Evolutionary conservation across 1,140 invertebrate genomes (phyloP), one percentile per base, ranked within the genome.

Genomic region (Listronotus bonariensis): DNA sequence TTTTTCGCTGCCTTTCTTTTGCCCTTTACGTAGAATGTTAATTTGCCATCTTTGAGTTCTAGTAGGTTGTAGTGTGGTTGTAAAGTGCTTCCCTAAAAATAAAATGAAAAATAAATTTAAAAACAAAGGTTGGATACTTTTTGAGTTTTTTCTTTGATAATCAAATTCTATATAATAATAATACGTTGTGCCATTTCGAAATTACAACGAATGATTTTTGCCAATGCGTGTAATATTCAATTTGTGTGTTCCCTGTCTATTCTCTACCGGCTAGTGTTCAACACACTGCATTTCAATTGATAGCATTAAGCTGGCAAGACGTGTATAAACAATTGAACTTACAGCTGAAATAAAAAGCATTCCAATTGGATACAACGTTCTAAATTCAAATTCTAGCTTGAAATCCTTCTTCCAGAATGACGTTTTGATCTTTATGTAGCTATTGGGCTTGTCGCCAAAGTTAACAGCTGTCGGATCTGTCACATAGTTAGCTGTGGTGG

Each of bases 291-390:
- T n/a, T n/a, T n/a, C n/a, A n/a, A n/a, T n/a, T n/a, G n/a, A n/a
- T n/a, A n/a, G n/a, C n/a, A n/a, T n/a, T n/a, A n/a, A n/a, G n/a
- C n/a, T n/a, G n/a, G n/a, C 20, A 26, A 26, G 5, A 1, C 5
- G 5, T 26, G 5, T 5, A 26, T 26, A 26, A 26, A 36, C 7
- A 36, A 36, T 36, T 36, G 3, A 36, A 65, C 69, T 59, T 82
- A 91, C 89, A 10, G 88, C 86, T 40, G 91, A 83, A 6, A 93
- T 80, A 51, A 92, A 88, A 6, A 97, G 77, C 55, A 95, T 76
- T 38, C 93, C 94, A 73, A 94, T 88, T 0, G 87, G 86, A 78
- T 93, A 91, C 73, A 91, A 94, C 0, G 93, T 96, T 26, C 93
- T 81, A 73, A 96, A 92, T 69, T 92, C 87, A 68, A 96, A 88